Evolutionary conservation across 2,113 vertebrate species (phyloP).

Genomic region (Forbesichthys agassizii): DNA sequence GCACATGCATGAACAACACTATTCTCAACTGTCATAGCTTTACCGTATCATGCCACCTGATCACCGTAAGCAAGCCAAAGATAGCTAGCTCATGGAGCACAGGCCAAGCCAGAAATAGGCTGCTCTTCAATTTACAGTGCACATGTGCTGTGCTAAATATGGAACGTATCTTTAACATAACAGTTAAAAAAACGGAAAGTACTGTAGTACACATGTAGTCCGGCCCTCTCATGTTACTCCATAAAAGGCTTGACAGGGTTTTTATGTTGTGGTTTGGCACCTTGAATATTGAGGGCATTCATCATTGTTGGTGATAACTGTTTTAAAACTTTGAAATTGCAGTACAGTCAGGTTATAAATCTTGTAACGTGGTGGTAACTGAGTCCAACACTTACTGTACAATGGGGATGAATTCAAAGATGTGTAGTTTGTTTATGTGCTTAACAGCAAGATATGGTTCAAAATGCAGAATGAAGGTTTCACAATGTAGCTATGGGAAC

Average conservation of each 20-base stretch:
- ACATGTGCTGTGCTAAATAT: constrained; percentile 64
- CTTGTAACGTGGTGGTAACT: too few relatives aligned
- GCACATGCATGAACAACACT: background rate
- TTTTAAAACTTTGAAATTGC: too few relatives aligned
- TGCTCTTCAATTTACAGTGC: constrained; percentile 27
- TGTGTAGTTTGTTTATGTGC: too few relatives aligned
- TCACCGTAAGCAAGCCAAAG: constrained; percentile 12
- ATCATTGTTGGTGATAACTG: background rate
- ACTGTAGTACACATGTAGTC: constrained; percentile 14
- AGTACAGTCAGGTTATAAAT: too few relatives aligned
- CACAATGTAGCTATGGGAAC: too few relatives aligned
- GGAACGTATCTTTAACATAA: constrained; percentile 36
- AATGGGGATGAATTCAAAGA: too few relatives aligned
- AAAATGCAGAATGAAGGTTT: too few relatives aligned
- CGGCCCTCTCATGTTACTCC: constrained; percentile 45
- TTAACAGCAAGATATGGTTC: too few relatives aligned
- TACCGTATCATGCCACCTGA: constrained; percentile 1
- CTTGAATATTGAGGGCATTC: constrained; percentile 9
- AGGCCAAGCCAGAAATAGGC: constrained; percentile 58
- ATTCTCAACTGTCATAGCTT: constrained; percentile 32
- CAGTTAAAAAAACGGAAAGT: constrained; percentile 20
- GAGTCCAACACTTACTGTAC: too few relatives aligned
- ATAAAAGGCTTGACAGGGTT: constrained; percentile 14
- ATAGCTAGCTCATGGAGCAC: constrained; percentile 31
- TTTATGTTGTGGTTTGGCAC: constrained; percentile 16